Conservation (phyloP, 2,797 vertebrate species). For the Tachyglossus aculeatus region DNA sequence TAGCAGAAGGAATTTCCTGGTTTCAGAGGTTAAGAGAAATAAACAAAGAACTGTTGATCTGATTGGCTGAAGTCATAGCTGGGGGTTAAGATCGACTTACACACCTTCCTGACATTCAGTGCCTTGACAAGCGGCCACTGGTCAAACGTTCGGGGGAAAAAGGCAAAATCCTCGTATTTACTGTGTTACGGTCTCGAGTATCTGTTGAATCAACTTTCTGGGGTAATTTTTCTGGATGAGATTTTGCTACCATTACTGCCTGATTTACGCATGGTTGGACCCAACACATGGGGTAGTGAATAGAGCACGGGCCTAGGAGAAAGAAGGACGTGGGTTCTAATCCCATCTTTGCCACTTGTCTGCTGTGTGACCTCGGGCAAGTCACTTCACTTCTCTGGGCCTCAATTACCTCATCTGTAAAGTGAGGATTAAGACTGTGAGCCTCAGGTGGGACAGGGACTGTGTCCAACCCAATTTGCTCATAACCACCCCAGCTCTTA, state of each 20-base stretch:
- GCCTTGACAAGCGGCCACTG: conserved; percentile 19
- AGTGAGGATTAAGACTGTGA: too few relatives aligned
- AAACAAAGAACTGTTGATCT: conserved; percentile 15
- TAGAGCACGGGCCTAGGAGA: too few relatives aligned
- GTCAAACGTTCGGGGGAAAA: conserved; percentile 48
- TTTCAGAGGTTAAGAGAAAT: conserved; percentile 32
- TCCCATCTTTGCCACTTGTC: too few relatives aligned
- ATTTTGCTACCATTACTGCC: neutral
- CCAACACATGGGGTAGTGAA: too few relatives aligned
- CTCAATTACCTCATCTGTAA: too few relatives aligned
- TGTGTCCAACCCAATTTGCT: too few relatives aligned
- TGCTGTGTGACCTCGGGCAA: too few relatives aligned
- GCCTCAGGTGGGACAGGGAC: too few relatives aligned
- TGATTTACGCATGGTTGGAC: conserved; percentile 27
- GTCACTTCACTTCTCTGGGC: too few relatives aligned
- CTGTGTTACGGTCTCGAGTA: conserved; percentile 36
- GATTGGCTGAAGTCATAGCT: conserved; percentile 4
- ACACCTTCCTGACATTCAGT: conserved; percentile 1
- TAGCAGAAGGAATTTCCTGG: conserved; percentile 36
- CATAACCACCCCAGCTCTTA: too few relatives aligned
- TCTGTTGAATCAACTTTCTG: conserved; percentile 37
- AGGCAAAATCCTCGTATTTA: conserved; percentile 49
- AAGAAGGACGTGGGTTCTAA: too few relatives aligned
- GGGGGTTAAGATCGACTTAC: conserved; percentile 17
- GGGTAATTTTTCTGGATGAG: conserved; percentile 7